Base-by-base conservation (phyloP, 2,888 invertebrate species). In the Apamea monoglypha region DNA sequence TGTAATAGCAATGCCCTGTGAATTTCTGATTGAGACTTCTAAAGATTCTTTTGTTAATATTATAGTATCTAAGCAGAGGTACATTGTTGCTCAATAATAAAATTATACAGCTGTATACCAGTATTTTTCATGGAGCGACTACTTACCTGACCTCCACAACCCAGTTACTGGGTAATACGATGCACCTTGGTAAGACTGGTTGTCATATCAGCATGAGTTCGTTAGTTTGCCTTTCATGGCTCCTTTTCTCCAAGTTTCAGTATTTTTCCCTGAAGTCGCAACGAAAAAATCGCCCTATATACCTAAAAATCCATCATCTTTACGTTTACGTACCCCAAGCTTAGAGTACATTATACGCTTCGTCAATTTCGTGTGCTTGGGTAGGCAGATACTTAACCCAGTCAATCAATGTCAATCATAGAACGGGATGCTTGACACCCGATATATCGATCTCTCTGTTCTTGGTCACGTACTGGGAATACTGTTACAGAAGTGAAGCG, bases 381-480 rank as follows among this genome's bases (percentile, higher is more conserved):
- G 61, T 83, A 77, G 63, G 56, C 85, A 77, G 66, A 86, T 80
- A 72, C 74, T 83, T 80, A 77, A 29, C 36, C 56, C 47, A 59
- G 85, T 85, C 85, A 83, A 85, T 87, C 87, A 87, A 63, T 67
- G 85, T 77, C 85, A 64, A 63, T 87, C 85, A 87, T 87, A 80
- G 10, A 64, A 36, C 6, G 61, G 64, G 44, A 74, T 56, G 71
- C 40, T 74, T 85, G 87, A 86, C 87, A 85, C 67, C 53, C 80
- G 74, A 85, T 80, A 64, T 80, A 75, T 86, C 74, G 80, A 87
- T 77, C 61, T 63, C 53, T 25, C 64, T 81, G 59, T 74, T 76
- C 84, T 59, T 80, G 66, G 84, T 66, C 64, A 86, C 74, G 29
- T 53, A 29, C 18, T 40, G 47, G 64, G 72, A 53, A 29, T 72